phyloP scores from a whole-genome alignment of 2,797 vertebrate genomes.

The Crenichthys baileyi region DNA sequence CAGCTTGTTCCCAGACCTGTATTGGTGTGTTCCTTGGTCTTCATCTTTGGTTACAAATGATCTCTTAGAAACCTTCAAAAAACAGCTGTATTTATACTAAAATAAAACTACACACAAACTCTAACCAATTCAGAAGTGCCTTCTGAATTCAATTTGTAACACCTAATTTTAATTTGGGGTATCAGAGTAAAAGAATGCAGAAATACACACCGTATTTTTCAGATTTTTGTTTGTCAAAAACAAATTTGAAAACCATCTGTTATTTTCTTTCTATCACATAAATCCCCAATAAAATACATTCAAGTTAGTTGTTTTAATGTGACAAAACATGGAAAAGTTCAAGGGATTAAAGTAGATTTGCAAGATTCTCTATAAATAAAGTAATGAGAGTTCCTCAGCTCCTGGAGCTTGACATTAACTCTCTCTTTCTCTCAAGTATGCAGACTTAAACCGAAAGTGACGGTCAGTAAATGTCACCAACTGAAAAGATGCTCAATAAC shows the following conservation, averaged over 20 bases:
- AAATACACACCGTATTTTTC: too few species aligned
- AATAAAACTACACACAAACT: neutral
- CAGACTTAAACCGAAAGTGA: constrained; percentile 35
- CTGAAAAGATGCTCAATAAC: constrained; percentile 34
- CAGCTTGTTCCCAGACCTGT: neutral
- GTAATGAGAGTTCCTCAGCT: neutral
- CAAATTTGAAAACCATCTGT: neutral
- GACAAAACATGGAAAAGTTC: neutral
- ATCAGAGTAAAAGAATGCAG: too few species aligned
- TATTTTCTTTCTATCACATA: neutral
- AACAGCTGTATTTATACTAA: neutral
- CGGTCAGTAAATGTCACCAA: constrained; percentile 58
- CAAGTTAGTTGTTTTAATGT: neutral
- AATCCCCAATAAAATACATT: neutral
- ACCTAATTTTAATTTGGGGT: neutral
- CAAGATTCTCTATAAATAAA: neutral
- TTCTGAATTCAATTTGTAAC: neutral
- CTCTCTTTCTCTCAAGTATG: constrained; percentile 6
- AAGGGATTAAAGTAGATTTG: neutral
- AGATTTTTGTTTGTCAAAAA: neutral
- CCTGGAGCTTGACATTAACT: constrained; percentile 8
- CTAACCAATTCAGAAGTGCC: neutral
- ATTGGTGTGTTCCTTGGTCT: neutral
- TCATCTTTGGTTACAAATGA: neutral
- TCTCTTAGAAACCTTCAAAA: too few species aligned